Evolutionary conservation across 2,888 invertebrate genomes (phyloP).

Genomic region (Coenonympha glycerion): DNA sequence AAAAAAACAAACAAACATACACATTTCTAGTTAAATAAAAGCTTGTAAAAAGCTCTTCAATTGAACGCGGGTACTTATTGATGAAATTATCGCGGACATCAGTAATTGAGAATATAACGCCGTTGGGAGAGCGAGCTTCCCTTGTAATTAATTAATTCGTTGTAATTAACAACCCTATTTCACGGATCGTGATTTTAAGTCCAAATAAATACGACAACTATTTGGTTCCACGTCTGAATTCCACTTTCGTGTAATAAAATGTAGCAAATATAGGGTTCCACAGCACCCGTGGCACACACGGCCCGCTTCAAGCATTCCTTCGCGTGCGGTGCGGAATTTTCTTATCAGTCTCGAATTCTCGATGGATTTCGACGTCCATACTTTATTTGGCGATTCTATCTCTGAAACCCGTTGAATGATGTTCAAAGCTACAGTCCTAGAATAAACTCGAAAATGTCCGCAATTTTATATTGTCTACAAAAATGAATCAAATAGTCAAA

Average conservation of each 20-base stretch:
- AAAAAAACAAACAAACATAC: no score
- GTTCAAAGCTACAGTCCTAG: constrained; percentile 16
- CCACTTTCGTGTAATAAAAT: background rate
- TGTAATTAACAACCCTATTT: background rate
- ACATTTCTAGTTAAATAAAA: no score
- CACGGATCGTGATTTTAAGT: background rate
- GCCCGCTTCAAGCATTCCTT: constrained; percentile 20
- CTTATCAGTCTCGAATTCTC: constrained; percentile 28
- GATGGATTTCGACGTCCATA: constrained; percentile 26
- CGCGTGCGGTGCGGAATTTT: constrained; percentile 25
- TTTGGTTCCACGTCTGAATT: background rate
- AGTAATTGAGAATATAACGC: background rate
- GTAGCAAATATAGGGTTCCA: background rate
- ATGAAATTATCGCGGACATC: no score
- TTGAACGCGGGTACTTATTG: no score
- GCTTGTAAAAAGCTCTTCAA: no score
- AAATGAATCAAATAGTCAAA: background rate
- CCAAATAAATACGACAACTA: background rate
- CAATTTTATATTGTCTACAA: constrained; percentile 4
- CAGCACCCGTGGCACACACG: constrained; percentile 8
- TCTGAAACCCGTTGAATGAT: constrained; percentile 19
- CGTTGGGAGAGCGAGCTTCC: background rate
- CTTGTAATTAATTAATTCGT: background rate
- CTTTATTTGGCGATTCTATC: constrained; percentile 23
- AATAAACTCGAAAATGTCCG: constrained; percentile 1